Evolutionary conservation across 2,797 vertebrate species (phyloP), one percentile per base, ranked within the genome.

Genomic region (Babyrousa celebensis): DNA sequence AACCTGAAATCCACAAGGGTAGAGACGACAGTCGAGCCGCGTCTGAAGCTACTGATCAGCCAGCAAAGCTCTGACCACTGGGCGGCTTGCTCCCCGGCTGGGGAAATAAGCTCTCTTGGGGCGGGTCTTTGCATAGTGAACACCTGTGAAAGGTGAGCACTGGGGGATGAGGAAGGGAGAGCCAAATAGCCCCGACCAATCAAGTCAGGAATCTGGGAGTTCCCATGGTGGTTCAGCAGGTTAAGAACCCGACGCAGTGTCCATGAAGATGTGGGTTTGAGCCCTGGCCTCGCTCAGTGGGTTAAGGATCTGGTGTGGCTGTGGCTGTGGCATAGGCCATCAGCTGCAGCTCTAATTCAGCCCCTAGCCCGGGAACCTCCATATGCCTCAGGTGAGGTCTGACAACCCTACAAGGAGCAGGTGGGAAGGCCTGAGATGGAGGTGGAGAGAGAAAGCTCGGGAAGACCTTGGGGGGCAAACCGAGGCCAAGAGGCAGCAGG

Each of bases 1-100:
- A 77, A 20, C 0, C 0, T 0, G 27, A 67, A 65, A 36, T 75
- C 36, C 52, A 1, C 0, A 1, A 56, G 18, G n/a, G 20, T 5
- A 85, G 48, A 65, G 52, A 43, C 3, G 0, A 43, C 43, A 78
- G 36, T 25, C 56, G 6, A 5, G 6, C 32, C 10, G 0, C 3
- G 17, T 56, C 56, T 23, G 27, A 23, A 70, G 20, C 58, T 43
- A 48, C 5, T 25, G 43, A 43, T 1, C 10, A 67, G 43, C 43
- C 0, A 7, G 29, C 36, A n/a, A 15, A 17, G 23, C 25, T 21
- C 48, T 20, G 40, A 60, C n/a, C 21, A 18, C 8, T 1, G 32
- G 60, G 36, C 43, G 25, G 54, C 25, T 6, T 85, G 27, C 58
- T 29, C 18, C 23, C 21, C 12, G 5, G 17, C 7, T 32, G 58